Evolutionary conservation across 2,888 invertebrate species (phyloP).

Genomic region (Nymphalis c-album): DNA sequence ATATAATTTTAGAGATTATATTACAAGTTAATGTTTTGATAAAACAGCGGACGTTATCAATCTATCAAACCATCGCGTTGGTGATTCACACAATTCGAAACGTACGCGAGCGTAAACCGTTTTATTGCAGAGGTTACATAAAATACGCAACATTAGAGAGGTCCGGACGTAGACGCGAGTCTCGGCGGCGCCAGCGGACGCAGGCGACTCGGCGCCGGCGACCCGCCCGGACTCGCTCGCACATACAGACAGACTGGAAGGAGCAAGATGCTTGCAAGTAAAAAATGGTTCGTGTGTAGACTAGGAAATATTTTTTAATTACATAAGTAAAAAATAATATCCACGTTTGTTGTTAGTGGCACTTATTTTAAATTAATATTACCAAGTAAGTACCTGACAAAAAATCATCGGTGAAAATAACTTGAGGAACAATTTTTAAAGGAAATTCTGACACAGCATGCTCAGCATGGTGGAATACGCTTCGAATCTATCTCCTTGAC

Average conservation of each 20-base stretch:
- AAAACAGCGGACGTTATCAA: conserved; percentile 1
- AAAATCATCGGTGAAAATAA: too few relatives aligned
- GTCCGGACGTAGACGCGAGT: conserved; percentile 39
- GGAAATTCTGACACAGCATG: too few relatives aligned
- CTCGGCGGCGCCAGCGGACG: conserved; percentile 50
- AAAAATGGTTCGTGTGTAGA: too few relatives aligned
- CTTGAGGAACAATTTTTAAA: too few relatives aligned
- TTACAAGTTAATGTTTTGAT: background rate
- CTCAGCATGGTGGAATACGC: too few relatives aligned
- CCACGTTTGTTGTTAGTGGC: too few relatives aligned
- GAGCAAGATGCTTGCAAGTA: background rate
- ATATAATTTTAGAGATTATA: background rate
- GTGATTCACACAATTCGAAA: conserved; percentile 4
- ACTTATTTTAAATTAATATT: too few relatives aligned
- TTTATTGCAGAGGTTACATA: conserved; percentile 18
- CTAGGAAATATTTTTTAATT: too few relatives aligned
- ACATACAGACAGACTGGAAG: background rate
- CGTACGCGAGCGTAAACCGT: conserved; percentile 4
- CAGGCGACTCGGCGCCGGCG: conserved; percentile 52
- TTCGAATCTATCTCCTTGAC: too few relatives aligned
- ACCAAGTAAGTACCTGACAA: too few relatives aligned
- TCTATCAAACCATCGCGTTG: conserved; percentile 1
- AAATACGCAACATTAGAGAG: conserved; percentile 36
- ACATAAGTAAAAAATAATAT: too few relatives aligned
- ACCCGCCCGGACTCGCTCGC: conserved; percentile 17